Conservation (phyloP, 1,140 invertebrate genomes). For the Thaumetopoea pityocampa region DNA sequence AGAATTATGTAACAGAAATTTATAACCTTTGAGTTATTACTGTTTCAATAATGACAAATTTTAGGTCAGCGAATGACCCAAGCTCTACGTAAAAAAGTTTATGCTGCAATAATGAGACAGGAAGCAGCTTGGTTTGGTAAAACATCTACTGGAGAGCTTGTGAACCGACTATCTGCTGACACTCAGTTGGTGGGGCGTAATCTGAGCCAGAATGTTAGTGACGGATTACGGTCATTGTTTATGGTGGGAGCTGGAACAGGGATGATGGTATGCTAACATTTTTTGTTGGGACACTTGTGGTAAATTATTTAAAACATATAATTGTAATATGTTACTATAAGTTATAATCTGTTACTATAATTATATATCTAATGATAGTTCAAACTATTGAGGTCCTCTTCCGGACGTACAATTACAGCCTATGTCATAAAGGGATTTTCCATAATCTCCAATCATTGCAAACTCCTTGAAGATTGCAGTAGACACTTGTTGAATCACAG, state of each 20-base stretch:
- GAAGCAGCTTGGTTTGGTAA: slow-evolving; percentile 96
- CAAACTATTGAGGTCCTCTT: too few relatives aligned
- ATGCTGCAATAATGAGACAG: slow-evolving; percentile 90
- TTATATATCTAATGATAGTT: too few relatives aligned
- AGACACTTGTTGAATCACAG: too few relatives aligned
- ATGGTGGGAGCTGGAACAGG: slow-evolving; percentile 90
- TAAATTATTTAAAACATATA: too few relatives aligned
- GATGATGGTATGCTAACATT: slow-evolving; percentile 89
- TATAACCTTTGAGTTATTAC: not conserved
- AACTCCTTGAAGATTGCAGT: too few relatives aligned
- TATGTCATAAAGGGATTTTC: too few relatives aligned
- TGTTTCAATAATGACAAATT: not conserved
- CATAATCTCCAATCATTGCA: too few relatives aligned
- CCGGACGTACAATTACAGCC: too few relatives aligned
- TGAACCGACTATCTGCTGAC: slow-evolving; percentile 94
- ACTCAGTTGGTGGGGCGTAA: slow-evolving; percentile 94
- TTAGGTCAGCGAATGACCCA: slow-evolving; percentile 92
- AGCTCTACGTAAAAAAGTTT: slow-evolving; percentile 86
- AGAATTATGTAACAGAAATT: too few relatives aligned
- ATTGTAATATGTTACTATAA: too few relatives aligned
- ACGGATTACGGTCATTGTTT: slow-evolving; percentile 90
- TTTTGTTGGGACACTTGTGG: too few relatives aligned
- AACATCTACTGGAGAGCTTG: slow-evolving; percentile 95
- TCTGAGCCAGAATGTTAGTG: slow-evolving; percentile 95
- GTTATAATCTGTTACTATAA: too few relatives aligned